Conservation (phyloP, 1,140 invertebrate genomes). For the Aplysia californica region DNA sequence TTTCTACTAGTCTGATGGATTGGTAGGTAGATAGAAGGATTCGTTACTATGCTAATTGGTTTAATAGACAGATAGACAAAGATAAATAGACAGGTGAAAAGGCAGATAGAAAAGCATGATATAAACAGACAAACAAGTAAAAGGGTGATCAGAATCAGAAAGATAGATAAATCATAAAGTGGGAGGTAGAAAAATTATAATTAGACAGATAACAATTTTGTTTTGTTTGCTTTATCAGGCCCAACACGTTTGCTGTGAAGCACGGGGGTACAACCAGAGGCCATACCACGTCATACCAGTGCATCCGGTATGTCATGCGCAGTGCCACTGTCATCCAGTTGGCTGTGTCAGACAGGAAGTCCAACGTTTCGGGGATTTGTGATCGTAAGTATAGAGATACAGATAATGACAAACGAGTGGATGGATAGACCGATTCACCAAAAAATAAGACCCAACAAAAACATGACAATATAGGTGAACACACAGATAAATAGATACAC, state of each 20-base stretch:
- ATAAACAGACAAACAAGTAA: too few species aligned
- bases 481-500: background rate
- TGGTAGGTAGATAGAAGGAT: too few species aligned
- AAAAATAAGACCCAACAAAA: background rate
- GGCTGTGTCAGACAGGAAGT: constrained; percentile 2
- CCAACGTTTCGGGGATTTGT: background rate
- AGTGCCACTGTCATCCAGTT: constrained; percentile 6
- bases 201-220: background rate
- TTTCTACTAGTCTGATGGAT: too few species aligned
- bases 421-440: background rate
- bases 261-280: constrained; percentile 6
- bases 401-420: too few species aligned
- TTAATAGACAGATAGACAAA: too few species aligned
- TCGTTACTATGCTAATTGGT: too few species aligned
- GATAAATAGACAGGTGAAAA: too few species aligned
- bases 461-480: background rate
- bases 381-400: constrained; percentile 20
- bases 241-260: background rate
- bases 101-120: too few species aligned
- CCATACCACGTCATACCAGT: constrained; percentile 4
- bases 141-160: too few species aligned
- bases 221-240: background rate
- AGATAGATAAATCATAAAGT: background rate
- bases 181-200: background rate
- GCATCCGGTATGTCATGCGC: constrained; percentile 1